Evolutionary conservation across 2,888 invertebrate species (phyloP).

Genomic region (Chirona hameri): DNA sequence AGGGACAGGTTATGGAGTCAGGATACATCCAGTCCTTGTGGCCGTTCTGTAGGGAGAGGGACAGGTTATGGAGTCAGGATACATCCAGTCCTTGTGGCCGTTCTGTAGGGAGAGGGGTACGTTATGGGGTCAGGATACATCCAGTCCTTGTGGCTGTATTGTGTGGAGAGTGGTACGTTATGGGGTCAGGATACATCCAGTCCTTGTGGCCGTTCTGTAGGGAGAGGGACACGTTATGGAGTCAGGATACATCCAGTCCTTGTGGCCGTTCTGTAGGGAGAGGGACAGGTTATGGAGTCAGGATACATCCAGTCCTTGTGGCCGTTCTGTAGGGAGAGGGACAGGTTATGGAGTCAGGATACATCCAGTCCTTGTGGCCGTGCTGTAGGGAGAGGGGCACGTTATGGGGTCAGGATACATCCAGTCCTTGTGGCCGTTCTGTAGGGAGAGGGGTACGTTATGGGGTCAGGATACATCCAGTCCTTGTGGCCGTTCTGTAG

Average conservation of each 20-base stretch:
- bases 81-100: constrained; percentile 88
- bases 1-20: too few species aligned
- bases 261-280: constrained; percentile 62
- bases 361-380: constrained; percentile 88
- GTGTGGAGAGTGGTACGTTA: not conserved
- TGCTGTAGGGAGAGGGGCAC: constrained; percentile 45
- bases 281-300: too few species aligned
- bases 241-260: constrained; percentile 71
- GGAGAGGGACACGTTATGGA: too few species aligned
- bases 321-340: constrained; percentile 53
- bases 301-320: constrained; percentile 82
- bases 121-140: constrained; percentile 51
- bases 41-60: constrained; percentile 53
- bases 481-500: constrained; percentile 72
- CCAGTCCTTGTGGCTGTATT: constrained; percentile 83
- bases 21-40: constrained; percentile 82
- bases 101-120: constrained; percentile 45
- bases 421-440: constrained; percentile 83
- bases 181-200: constrained; percentile 61
- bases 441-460: not conserved
- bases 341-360: constrained; percentile 39
- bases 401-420: constrained; percentile 51
- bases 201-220: constrained; percentile 72
- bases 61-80: constrained; percentile 39
- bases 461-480: constrained; percentile 61